Percentiles rank a stretch among this genome's conserved stretches.
Conservation (phyloP, 2,888 invertebrate species). For the Ommatoiulus sabulosus region DNA sequence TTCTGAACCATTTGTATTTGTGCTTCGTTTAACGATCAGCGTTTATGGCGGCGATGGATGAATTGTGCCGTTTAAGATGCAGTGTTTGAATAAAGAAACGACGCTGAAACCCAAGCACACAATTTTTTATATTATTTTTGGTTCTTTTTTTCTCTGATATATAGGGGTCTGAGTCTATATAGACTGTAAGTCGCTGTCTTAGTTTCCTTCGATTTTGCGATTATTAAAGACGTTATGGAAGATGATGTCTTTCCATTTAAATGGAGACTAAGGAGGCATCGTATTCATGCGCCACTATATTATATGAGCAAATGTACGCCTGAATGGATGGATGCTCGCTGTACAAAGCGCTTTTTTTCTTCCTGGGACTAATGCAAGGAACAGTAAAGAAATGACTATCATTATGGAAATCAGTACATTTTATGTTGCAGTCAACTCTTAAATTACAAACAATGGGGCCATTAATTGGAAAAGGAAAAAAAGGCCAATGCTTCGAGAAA, state of each 20-base stretch:
- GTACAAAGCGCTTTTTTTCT: constrained; percentile 8
- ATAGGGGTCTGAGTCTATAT: neutral
- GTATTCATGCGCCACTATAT: constrained; percentile 13
- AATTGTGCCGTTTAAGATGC: neutral
- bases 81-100: neutral
- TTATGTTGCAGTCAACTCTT: constrained; percentile 34
- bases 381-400: constrained; percentile 28
- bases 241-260: constrained; percentile 34
- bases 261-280: constrained; percentile 34
- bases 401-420: constrained; percentile 34
- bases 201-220: constrained; percentile 28
- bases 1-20: neutral
- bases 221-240: constrained; percentile 34
- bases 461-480: constrained; percentile 21
- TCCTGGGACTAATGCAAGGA: neutral
- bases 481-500: neutral
- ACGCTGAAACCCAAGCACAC: neutral
- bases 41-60: neutral
- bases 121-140: neutral
- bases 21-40: neutral
- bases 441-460: constrained; percentile 34
- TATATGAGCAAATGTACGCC: constrained; percentile 34
- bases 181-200: constrained; percentile 20
- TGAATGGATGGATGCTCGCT: constrained; percentile 34
- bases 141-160: neutral